These are phyloP conservation scores for Excalfactoria chinensis DNA, from an alignment of 2,113 vertebrate species.

Conservation along the genomic window DNA sequence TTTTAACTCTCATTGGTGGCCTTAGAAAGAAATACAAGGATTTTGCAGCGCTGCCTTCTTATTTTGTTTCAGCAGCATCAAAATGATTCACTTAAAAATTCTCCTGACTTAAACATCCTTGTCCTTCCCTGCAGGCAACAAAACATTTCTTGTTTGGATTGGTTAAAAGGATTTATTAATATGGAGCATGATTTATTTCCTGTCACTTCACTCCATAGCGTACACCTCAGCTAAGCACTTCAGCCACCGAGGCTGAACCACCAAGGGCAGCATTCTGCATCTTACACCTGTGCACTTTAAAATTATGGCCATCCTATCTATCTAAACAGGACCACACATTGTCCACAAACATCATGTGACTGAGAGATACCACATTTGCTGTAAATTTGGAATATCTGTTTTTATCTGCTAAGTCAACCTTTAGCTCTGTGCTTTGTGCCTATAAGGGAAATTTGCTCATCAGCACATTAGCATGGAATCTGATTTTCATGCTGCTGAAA, in stretches of 20 bases:
- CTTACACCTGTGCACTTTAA: not conserved
- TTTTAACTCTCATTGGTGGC: not conserved
- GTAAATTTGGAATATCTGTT: not conserved
- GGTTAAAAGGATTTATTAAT: not conserved
- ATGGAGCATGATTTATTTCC: not conserved
- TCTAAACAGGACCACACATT: conserved; percentile 1
- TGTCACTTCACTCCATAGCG: not conserved
- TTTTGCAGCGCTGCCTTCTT: conserved; percentile 50
- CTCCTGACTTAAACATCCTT: conserved; percentile 35
- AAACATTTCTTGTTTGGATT: not conserved
- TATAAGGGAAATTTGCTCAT: not conserved
- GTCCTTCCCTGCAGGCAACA: conserved; percentile 29
- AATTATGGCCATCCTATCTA: not conserved
- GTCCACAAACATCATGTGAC: conserved; percentile 53
- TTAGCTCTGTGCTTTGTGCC: not conserved
- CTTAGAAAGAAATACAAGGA: not conserved
- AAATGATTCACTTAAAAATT: conserved; percentile 68
- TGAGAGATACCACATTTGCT: conserved; percentile 19
- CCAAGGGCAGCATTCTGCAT: not conserved
- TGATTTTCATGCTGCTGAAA: not conserved
- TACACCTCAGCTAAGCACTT: conserved; percentile 7
- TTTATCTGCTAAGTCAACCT: not conserved
- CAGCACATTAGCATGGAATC: not conserved
- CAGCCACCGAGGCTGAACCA: not conserved
- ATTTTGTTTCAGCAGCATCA: conserved; percentile 38